Evolutionary conservation across 2,797 vertebrate species (phyloP).

Genomic region (Chromobotia macracanthus): DNA sequence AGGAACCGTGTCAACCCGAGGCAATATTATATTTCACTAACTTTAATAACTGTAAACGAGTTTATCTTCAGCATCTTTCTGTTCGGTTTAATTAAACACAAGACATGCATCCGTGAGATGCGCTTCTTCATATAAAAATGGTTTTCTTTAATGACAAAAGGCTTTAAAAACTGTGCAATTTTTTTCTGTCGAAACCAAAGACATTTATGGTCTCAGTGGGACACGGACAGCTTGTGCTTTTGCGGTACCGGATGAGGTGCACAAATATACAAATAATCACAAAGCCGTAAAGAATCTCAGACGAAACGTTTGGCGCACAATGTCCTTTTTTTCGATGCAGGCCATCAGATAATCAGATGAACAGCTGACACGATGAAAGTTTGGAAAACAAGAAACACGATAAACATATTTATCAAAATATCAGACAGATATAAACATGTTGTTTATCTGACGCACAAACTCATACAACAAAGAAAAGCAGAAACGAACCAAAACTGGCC

Average conservation of each 20-base stretch:
- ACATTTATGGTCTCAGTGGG: slow-evolving; percentile 46
- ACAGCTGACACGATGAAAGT: background rate
- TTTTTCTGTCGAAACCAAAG: slow-evolving; percentile 60
- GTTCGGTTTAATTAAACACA: background rate
- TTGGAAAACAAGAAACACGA: slow-evolving; percentile 23
- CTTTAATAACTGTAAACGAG: background rate
- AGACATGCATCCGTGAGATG: slow-evolving; percentile 11
- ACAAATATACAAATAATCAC: slow-evolving; percentile 67
- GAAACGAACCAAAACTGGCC: slow-evolving; percentile 27
- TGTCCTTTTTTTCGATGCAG: slow-evolving; percentile 61
- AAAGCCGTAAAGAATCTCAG: slow-evolving; percentile 65
- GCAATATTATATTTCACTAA: background rate
- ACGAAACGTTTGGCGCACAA: slow-evolving; percentile 71
- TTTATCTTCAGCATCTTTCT: slow-evolving; percentile 11
- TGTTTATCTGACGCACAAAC: slow-evolving; percentile 44
- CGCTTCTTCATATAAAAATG: slow-evolving; percentile 68
- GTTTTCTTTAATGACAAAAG: slow-evolving; percentile 83
- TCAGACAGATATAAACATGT: slow-evolving; percentile 56
- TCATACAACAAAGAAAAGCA: background rate
- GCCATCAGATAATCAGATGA: slow-evolving; percentile 59
- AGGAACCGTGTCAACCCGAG: background rate
- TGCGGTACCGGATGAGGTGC: slow-evolving; percentile 73
- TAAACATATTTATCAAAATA: slow-evolving; percentile 13
- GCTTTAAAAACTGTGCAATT: slow-evolving; percentile 83
- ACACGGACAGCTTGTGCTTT: slow-evolving; percentile 72